A percentile compares a stretch with the other conserved stretches of the same genome.
phyloP scores from a whole-genome alignment of 2,797 vertebrate genomes.

The Centroberyx gerrardi region DNA sequence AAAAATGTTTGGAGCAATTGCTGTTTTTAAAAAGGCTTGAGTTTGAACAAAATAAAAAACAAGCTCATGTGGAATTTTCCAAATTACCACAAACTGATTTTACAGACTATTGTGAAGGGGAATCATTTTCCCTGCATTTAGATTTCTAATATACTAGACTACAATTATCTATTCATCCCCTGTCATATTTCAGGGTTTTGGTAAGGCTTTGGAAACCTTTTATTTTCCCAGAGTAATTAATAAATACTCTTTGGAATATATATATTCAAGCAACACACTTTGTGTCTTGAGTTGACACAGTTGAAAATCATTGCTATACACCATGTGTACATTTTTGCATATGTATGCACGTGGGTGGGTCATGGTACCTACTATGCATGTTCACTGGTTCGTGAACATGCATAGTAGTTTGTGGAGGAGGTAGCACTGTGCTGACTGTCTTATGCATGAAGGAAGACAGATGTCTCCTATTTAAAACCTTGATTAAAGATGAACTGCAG shows the following conservation, averaged over 20 bases:
- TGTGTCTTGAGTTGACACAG: too few species aligned
- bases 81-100: neutral
- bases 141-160: too few species aligned
- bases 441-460: conserved; percentile 35
- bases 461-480: conserved; percentile 42
- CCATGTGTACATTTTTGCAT: neutral
- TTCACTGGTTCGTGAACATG: neutral
- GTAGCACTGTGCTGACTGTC: conserved; percentile 34
- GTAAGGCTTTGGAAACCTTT: too few species aligned
- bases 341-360: conserved; percentile 3
- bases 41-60: too few species aligned
- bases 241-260: too few species aligned
- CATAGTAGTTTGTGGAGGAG: conserved; percentile 3
- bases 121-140: neutral
- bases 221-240: too few species aligned
- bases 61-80: neutral
- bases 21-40: neutral
- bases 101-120: neutral
- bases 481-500: conserved; percentile 7
- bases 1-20: neutral
- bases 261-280: too few species aligned
- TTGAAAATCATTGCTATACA: too few species aligned
- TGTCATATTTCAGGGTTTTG: too few species aligned
- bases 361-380: neutral
- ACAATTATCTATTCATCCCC: too few species aligned